Base-by-base conservation (phyloP, 1,140 invertebrate genomes). In the Anadara kagoshimensis region DNA sequence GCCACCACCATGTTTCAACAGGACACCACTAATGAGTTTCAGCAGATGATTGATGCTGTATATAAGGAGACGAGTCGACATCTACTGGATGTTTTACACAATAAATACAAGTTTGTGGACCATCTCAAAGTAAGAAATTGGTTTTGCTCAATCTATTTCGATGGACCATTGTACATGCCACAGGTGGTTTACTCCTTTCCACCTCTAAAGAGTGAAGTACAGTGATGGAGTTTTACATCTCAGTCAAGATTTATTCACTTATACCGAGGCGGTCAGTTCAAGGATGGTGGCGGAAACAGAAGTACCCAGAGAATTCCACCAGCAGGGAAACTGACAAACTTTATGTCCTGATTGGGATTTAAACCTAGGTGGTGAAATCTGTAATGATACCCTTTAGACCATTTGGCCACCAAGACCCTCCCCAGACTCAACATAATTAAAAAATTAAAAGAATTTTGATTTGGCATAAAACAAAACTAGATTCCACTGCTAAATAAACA, bases 101-200 rank as follows among this genome's bases (percentile, higher is more conserved):
- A 94, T 74, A 94, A 96, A 73, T 97, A 96, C 90, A 94, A 96
- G 79, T 92, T 98, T 54, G 91, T 97, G 82, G 94, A 96, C 87
- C 97, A 99, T 90, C 91, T 99, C 49, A 94, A 90, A 83, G 87
- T 88, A 54, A 44, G 45, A 26, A 24, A n/a, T 20, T 18, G 11
- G 20, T 22, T 36, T 18, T 51, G 16, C 16, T 51, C 2, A 51
- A 2, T 18, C 2, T 16, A 51, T n/a, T n/a, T 49, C 45, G 18
- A 49, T 11, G 18, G 18, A 18, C 10, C 45, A 18, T 10, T 16
- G 0, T n/a, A 36, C 41, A 5, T 24, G n/a, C n/a, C 29, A 12
- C 18, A 22, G 14, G 20, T 36, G 29, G 43, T 56, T 16, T 18
- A 44, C 24, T 41, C 18, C 10, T 62, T 12, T 14, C 36, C 54